Evolutionary conservation across 2,797 vertebrate species (phyloP), one percentile per base, ranked within the genome.

Genomic region (Crenuchus spilurus): DNA sequence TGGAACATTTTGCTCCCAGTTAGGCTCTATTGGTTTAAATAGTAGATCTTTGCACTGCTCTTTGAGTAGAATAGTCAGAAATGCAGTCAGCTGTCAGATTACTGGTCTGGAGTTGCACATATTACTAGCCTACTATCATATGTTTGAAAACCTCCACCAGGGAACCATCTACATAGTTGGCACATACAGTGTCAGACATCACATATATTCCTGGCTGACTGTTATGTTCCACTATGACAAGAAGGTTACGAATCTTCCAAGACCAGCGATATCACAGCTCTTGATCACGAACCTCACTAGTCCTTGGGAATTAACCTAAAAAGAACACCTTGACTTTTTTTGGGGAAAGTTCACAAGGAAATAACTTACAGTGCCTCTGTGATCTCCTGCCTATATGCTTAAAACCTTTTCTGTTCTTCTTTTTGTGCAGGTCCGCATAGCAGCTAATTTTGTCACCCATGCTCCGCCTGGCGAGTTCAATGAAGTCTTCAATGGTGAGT

Each of bases 391-490:
- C n/a, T n/a, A n/a, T 13, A 39, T 6, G 14, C 11, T 3, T 54
- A 31, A 62, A 4, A 6, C 6, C 31, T 39, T 28, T 42, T 24
- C 2, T 69, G 13, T 11, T 46, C 3, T 74, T 79, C 85, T 77
- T 11, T 33, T 54, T 24, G 13, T 86, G 76, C 83, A 99, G 97
- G 96, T 99, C 69, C 96, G 96, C 88, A 95, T 99, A 92, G 95
- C 97, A 4, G 95, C 97, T 77, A 99, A 98, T 90, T 99, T 99
- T 90, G 96, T 99, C 78, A 97, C 95, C 86, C 97, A 98, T 82
- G 95, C 97, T 76, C 97, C 97, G 22, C 97, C 97, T 58, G 97
- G 97, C 90, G 97, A 99, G 91, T 99, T 99, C 88, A 99, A 99
- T 83, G 97, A 99, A 68, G 97, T 99, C 62, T 99, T 99, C 89